A percentile compares a stretch with the other conserved stretches of the same genome.
Conservation (phyloP, 2,888 invertebrate species). For the Metallyticus violacea region DNA sequence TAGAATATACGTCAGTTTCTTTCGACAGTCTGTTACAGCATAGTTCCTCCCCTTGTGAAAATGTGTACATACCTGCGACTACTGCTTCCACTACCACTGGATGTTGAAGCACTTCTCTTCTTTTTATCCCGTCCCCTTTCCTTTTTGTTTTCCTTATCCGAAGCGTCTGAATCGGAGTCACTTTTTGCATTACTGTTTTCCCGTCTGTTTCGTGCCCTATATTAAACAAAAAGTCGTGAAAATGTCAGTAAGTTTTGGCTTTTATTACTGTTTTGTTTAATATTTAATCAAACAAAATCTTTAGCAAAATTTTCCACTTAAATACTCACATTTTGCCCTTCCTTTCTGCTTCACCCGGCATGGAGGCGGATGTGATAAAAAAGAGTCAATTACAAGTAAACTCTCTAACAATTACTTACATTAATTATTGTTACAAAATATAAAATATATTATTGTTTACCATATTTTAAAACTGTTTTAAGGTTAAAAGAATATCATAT, state of each 20-base stretch:
- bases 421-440: too few species aligned
- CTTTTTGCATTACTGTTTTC: constrained; percentile 45
- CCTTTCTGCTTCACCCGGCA: constrained; percentile 11
- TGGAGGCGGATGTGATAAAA: constrained; percentile 2
- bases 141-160: constrained; percentile 72
- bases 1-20: too few species aligned
- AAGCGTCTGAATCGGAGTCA: constrained; percentile 56
- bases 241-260: too few species aligned
- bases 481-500: too few species aligned
- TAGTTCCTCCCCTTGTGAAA: too few species aligned
- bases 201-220: constrained; percentile 73
- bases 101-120: constrained; percentile 69
- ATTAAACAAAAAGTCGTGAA: too few species aligned
- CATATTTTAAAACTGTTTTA: too few species aligned
- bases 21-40: too few species aligned
- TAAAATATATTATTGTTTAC: too few species aligned
- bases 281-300: too few species aligned
- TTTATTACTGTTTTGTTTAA: too few species aligned
- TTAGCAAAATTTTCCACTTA: background rate
- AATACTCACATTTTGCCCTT: constrained; percentile 13
- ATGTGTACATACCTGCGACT: constrained; percentile 58
- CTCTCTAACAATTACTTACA: too few species aligned
- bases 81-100: constrained; percentile 78
- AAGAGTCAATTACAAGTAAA: background rate
- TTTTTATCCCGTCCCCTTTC: constrained; percentile 59